A percentile compares a stretch with the other conserved stretches of the same genome.
phyloP scores from a whole-genome alignment of 2,797 vertebrate species.

The Anguilla megastoma region DNA sequence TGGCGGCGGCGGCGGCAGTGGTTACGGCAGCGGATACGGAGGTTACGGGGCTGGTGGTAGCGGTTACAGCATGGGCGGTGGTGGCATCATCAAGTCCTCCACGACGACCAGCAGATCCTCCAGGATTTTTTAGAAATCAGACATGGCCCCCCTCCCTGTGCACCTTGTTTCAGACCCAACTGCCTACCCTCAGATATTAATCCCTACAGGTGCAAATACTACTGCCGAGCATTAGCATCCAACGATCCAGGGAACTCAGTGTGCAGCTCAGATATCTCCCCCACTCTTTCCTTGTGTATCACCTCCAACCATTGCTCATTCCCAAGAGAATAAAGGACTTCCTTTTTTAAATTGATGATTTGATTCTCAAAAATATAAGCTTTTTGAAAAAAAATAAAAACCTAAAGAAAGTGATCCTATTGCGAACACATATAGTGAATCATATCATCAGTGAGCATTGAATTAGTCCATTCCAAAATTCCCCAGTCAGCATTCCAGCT shows the following conservation, averaged over 20 bases:
- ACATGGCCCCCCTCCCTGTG: conserved; percentile 41
- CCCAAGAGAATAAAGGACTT: background rate
- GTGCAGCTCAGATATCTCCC: background rate
- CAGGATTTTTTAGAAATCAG: conserved; percentile 43
- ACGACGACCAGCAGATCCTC: conserved; percentile 35
- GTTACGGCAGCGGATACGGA: background rate
- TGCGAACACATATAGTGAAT: background rate
- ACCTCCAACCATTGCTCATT: background rate
- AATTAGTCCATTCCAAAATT: background rate
- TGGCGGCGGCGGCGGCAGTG: conserved; percentile 32
- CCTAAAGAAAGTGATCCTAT: background rate
- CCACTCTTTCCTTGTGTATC: background rate
- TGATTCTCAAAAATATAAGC: background rate
- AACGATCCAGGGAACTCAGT: background rate
- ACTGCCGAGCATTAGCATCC: conserved; percentile 3
- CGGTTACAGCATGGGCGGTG: background rate
- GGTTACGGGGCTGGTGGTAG: background rate
- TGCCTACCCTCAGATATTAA: conserved; percentile 56
- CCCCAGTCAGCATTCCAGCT: background rate
- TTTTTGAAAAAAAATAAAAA: background rate
- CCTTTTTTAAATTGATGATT: background rate
- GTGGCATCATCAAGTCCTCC: conserved; percentile 55
- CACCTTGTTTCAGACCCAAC: conserved; percentile 32
- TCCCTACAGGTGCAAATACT: background rate
- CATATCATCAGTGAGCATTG: background rate